phyloP scores from a whole-genome alignment of 2,113 vertebrate species.

The Lepidothrix coronata region DNA sequence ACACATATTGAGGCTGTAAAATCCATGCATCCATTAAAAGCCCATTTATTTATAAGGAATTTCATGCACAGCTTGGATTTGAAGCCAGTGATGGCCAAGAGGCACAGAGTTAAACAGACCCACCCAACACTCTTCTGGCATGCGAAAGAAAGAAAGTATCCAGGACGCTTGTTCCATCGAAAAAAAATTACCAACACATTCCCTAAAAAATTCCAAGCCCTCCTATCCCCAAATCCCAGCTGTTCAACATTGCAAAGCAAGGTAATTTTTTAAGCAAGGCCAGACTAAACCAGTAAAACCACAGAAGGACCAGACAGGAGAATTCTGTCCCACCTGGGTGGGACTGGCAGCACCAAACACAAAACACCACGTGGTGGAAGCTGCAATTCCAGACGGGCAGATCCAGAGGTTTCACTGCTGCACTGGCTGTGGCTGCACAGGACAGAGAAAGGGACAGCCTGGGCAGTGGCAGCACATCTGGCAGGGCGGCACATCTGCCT shows the following conservation, averaged over 20 bases:
- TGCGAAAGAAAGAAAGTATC: fast-evolving
- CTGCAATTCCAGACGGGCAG: not conserved
- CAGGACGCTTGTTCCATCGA: not conserved
- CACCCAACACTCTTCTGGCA: not conserved
- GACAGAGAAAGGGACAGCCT: fast-evolving
- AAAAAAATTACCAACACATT: not conserved
- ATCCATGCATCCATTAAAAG: not conserved
- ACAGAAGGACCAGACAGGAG: not conserved
- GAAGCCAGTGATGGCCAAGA: not conserved
- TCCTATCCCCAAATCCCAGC: not conserved
- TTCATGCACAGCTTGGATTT: not conserved
- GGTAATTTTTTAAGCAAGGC: not conserved
- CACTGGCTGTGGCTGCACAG: fast-evolving
- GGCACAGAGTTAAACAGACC: not conserved
- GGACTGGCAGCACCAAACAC: fast-evolving
- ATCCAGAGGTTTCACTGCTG: not conserved
- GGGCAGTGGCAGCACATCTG: not conserved
- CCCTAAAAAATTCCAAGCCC: not conserved
- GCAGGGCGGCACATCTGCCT: not conserved
- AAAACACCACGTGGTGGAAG: not conserved
- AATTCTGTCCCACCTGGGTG: not conserved
- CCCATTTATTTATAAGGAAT: not conserved
- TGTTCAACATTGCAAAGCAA: not conserved
- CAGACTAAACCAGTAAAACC: not conserved
- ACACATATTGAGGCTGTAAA: not conserved